Base-by-base conservation (phyloP, 2,797 vertebrate genomes). In the Labroides dimidiatus region DNA sequence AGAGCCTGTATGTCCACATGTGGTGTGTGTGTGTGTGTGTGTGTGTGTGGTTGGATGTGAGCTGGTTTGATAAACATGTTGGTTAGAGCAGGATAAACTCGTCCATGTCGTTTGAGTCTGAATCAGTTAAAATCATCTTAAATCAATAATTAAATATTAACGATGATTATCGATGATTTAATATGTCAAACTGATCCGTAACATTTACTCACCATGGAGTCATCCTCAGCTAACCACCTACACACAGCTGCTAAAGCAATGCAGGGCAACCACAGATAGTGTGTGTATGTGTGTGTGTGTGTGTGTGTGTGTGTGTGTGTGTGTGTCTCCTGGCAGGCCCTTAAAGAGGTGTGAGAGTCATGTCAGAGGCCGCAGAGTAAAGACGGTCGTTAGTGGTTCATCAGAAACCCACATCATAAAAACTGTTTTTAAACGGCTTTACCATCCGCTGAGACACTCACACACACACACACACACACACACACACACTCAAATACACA, bases 41-140 rank as follows among this genome's bases (percentile, higher is more conserved):
- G 58, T 69, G 63, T 90, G 85, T 82, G 82, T 89, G 60, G 69
- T 59, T 55, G 53, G 75, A 76, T 85, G 73, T 85, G 83, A 91
- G 81, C 89, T 66, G 80, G 74, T 81, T 87, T 84, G 69, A 86
- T 92, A 92, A 91, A 92, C 89, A 91, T 81, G 78, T 80, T 78
- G 89, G 79, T 88, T 81, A 89, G 88, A 83, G 82, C 71, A 89
- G 84, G 86, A 89, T 91, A 92, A 92, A 92, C 91, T 89, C 78
- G 86, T 88, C 84, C 91, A 86, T 77, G 87, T 89, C 85, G 76
- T 86, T 87, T 91, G 92, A 90, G 75, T 89, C 88, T 90, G 86
- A 84, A 88, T 89, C 86, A 89, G 85, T 87, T 85, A 88, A 86
- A 85, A 13, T 41, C 2, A 15, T 1, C 13, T 27, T 27, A 5